phyloP scores from a whole-genome alignment of 2,113 vertebrate species.

The Phyllostomus hastatus region DNA sequence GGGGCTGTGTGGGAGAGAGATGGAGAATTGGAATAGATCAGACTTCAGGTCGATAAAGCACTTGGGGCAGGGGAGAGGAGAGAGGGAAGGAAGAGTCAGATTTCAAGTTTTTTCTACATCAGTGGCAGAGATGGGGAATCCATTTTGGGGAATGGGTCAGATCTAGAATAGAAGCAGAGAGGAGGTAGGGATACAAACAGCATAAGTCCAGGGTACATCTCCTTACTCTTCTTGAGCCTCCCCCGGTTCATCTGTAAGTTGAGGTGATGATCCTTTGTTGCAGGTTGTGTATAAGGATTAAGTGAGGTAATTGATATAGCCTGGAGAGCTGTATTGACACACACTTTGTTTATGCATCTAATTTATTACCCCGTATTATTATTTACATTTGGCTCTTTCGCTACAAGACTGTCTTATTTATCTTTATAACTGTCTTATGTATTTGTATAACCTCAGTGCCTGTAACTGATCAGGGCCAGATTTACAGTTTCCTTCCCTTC shows the following conservation, averaged over 20 bases:
- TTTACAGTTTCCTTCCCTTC: neutral
- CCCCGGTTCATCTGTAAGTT: neutral
- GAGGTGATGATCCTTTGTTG: neutral
- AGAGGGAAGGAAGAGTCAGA: neutral
- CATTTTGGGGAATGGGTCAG: neutral
- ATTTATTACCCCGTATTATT: neutral
- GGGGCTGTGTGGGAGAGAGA: neutral
- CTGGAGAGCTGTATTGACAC: neutral
- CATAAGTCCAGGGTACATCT: accelerated
- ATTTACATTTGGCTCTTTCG: neutral
- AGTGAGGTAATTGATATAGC: neutral
- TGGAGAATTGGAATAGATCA: too few species aligned
- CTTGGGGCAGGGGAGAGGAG: neutral
- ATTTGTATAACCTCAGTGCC: neutral
- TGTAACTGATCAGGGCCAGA: neutral
- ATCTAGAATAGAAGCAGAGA: neutral
- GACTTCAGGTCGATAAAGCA: neutral
- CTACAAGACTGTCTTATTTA: neutral
- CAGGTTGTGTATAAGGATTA: neutral
- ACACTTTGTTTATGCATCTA: neutral
- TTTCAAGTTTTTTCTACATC: neutral
- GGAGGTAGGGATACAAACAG: neutral
- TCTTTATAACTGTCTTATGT: neutral
- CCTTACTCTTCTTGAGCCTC: neutral
- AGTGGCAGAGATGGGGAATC: neutral